A percentile compares a stretch with the other conserved stretches of the same genome.
These are phyloP conservation scores for Drosophila repleta DNA, from an alignment of 1,140 invertebrate species.

Conservation along the genomic window DNA sequence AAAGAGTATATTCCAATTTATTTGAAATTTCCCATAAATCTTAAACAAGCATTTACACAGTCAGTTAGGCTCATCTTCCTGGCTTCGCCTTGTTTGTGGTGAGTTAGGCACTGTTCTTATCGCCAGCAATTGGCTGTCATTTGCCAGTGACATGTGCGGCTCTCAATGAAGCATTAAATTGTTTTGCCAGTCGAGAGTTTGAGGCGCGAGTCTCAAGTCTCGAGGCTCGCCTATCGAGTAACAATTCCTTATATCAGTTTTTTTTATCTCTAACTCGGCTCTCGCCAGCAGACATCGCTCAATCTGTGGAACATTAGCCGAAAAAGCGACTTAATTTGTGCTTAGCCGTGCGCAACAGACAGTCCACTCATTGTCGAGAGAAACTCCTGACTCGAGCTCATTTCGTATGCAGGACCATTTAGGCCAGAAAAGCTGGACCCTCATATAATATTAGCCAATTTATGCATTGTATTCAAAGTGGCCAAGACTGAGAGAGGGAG, in stretches of 20 bases:
- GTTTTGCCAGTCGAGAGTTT: slow-evolving; percentile 74
- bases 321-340: slow-evolving; percentile 25
- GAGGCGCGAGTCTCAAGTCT: background rate
- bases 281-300: background rate
- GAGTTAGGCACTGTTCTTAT: slow-evolving; percentile 43
- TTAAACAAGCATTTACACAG: background rate
- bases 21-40: too few relatives aligned
- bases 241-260: slow-evolving; percentile 35
- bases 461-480: slow-evolving; percentile 55
- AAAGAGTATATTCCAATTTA: too few relatives aligned
- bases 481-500: too few relatives aligned
- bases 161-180: slow-evolving; percentile 82
- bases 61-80: background rate
- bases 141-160: slow-evolving; percentile 69
- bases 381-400: slow-evolving; percentile 24
- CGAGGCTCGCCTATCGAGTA: background rate
- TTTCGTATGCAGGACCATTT: slow-evolving; percentile 63
- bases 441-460: slow-evolving; percentile 49
- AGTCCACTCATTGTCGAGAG: slow-evolving; percentile 17
- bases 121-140: slow-evolving; percentile 59
- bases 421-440: slow-evolving; percentile 37
- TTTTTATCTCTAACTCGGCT: background rate
- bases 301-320: slow-evolving; percentile 4
- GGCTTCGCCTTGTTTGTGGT: background rate
- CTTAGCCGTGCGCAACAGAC: slow-evolving; percentile 42